Evolutionary conservation across 2,113 vertebrate species (phyloP).

Genomic region (Mustelus asterias): DNA sequence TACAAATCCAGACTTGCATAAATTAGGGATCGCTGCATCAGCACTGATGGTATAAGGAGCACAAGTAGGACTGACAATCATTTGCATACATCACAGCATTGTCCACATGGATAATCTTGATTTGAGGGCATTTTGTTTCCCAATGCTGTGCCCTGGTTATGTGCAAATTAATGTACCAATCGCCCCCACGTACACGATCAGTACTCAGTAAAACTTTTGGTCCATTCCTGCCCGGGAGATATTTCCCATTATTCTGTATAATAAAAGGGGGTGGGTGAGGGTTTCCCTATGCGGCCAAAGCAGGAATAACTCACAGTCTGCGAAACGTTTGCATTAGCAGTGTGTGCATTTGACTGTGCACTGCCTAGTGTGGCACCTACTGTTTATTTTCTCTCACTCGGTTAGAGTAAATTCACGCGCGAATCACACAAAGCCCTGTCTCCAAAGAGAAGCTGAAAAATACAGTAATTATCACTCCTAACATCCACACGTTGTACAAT

Average conservation of each 20-base stretch:
- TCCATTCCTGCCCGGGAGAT: neutral
- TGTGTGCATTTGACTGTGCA: neutral
- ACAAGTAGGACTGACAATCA: neutral
- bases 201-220: neutral
- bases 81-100: neutral
- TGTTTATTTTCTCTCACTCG: neutral
- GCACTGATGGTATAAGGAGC: neutral
- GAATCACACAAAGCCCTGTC: neutral
- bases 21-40: slow-evolving; percentile 3
- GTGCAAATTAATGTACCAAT: neutral
- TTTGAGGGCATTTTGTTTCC: neutral
- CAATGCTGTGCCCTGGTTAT: too few relatives aligned
- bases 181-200: neutral
- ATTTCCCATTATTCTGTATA: neutral
- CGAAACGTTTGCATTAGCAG: neutral
- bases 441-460: neutral
- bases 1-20: neutral
- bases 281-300: neutral
- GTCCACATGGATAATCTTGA: neutral
- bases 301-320: too few relatives aligned
- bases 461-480: neutral
- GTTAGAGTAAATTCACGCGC: too few relatives aligned
- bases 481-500: too few relatives aligned
- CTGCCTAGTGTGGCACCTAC: too few relatives aligned
- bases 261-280: neutral